Base-by-base conservation (phyloP, 1,140 invertebrate species). In the Drosophila kurseongensis region DNA sequence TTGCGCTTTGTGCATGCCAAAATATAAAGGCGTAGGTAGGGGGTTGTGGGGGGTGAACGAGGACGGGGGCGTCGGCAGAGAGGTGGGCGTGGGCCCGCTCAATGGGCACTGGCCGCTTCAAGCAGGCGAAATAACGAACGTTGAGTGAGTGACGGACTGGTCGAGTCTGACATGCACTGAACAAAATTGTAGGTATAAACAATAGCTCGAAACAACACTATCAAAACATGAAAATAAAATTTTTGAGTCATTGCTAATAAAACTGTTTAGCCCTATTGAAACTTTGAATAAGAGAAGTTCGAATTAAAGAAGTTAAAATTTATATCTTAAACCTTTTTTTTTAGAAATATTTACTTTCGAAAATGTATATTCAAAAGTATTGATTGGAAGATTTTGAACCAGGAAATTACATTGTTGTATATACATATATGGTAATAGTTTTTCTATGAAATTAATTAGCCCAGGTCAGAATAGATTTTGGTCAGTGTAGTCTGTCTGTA, bases 1-100 rank as follows among this genome's bases (percentile, higher is more conserved):
- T 65, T 78, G 60, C 56, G 73, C 81, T 85, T 85, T 85, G 81
- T 86, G 83, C 71, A 81, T 86, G 75, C 78, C 75, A 86, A 86
- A 86, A 81, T 81, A 86, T 78, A 69, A 72, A 65, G 45, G 69
- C 57, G 45, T 38, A 47, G 42, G 14, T 10, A 10, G 51, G 13
- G 9, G 27, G 4, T 12, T 0, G 38, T 1, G 1, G 32, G 9
- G 40, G 35, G 8, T 14, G 36, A 18, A n/a, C 16, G 0, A 14
- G 29, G 44, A 32, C 48, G 27, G 50, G 60, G 47, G 54, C 60
- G 54, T 38, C 51, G 29, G 32, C 74, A 52, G 38, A 51, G 65
- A 13, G 36, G 76, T 67, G 73, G 73, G 74, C 74, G 62, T 60
- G 62, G 61, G 73, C 42, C 56, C 62, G 51, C 50, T 60, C 62